Evolutionary conservation across 1,140 invertebrate species (phyloP).

Genomic region (Halotydeus destructor): DNA sequence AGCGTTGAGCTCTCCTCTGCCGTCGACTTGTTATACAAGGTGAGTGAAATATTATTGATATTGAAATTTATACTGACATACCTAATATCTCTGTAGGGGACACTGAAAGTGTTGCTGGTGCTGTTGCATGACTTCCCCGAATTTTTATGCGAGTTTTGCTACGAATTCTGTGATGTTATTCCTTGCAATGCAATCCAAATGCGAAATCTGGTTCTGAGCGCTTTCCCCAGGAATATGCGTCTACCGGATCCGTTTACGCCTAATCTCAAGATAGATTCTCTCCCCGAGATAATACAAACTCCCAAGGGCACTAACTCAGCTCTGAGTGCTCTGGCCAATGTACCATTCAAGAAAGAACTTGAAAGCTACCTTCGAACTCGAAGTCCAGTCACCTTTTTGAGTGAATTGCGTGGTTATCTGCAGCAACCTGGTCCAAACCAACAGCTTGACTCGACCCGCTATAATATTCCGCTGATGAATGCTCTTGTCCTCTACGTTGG

Average conservation of each 20-base stretch:
- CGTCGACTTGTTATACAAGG: slow-evolving; percentile 70
- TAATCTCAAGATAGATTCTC: slow-evolving; percentile 84
- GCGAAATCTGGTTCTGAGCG: slow-evolving; percentile 90
- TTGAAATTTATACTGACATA: slow-evolving; percentile 3
- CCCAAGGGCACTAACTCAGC: slow-evolving; percentile 28
- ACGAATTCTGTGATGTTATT: slow-evolving; percentile 97
- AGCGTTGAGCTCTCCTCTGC: slow-evolving; percentile 88
- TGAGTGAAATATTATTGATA: slow-evolving; percentile 14
- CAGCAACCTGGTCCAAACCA: slow-evolving; percentile 28
- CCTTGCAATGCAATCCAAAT: slow-evolving; percentile 98
- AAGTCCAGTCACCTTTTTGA: slow-evolving; percentile 82
- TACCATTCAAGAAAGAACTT: slow-evolving; percentile 38
- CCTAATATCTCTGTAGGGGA: slow-evolving; percentile 38
- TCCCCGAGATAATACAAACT: slow-evolving; percentile 53
- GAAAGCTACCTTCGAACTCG: slow-evolving; percentile 88
- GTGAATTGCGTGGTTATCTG: slow-evolving; percentile 67
- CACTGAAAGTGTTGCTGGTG: slow-evolving; percentile 78
- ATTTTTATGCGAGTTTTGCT: slow-evolving; percentile 96
- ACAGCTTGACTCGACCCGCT: not conserved
- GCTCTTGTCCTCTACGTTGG: slow-evolving; percentile 92
- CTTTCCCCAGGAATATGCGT: slow-evolving; percentile 91
- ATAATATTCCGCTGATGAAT: slow-evolving; percentile 91
- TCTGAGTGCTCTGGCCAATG: not conserved
- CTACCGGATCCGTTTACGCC: slow-evolving; percentile 94
- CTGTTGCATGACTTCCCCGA: slow-evolving; percentile 96